Conservation (phyloP, 2,113 vertebrate species). For the Oncorhynchus mykiss region DNA sequence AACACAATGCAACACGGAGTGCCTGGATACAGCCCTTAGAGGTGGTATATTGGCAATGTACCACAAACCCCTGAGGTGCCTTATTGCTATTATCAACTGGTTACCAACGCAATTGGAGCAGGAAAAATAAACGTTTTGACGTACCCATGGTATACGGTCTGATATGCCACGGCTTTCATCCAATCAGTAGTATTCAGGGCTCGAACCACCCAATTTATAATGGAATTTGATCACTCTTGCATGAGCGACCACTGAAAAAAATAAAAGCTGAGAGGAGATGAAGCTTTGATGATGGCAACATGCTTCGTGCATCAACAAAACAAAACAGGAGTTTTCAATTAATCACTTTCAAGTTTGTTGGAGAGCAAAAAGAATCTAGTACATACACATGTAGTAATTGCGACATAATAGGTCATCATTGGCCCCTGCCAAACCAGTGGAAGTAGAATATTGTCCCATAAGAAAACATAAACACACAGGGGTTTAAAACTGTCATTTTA, state of each 20-base stretch:
- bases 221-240: conserved; percentile 56
- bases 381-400: conserved; percentile 32
- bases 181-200: too few relatives aligned
- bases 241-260: conserved; percentile 57
- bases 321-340: conserved; percentile 43
- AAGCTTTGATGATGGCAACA: conserved; percentile 41
- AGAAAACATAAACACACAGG: background rate
- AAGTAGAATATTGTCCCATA: background rate
- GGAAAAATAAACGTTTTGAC: too few relatives aligned
- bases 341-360: background rate
- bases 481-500: background rate
- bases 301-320: conserved; percentile 44
- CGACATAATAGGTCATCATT: conserved; percentile 2
- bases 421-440: background rate
- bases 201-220: too few relatives aligned
- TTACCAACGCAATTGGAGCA: too few relatives aligned
- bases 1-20: too few relatives aligned
- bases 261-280: conserved; percentile 50
- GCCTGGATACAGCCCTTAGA: too few relatives aligned
- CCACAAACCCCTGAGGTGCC: too few relatives aligned
- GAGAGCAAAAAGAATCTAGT: background rate
- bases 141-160: too few relatives aligned
- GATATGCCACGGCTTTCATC: too few relatives aligned
- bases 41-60: too few relatives aligned
- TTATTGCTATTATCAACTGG: too few relatives aligned